These are phyloP conservation scores for Spodoptera litura DNA, from an alignment of 1,140 invertebrate genomes.

Conservation along the genomic window DNA sequence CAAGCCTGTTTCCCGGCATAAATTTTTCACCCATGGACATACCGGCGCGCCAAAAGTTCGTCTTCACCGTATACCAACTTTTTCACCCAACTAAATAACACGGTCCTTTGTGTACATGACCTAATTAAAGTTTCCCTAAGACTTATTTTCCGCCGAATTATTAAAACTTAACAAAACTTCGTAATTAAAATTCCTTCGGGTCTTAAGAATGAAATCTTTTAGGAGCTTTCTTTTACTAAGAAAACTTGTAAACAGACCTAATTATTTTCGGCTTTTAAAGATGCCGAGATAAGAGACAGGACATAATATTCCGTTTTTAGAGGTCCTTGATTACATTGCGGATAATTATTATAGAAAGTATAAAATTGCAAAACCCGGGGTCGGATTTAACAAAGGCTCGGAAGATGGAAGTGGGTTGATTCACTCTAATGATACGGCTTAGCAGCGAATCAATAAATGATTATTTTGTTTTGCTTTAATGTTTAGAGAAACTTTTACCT, in stretches of 20 bases:
- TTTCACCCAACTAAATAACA: slow-evolving; percentile 55
- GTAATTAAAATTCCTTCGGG: slow-evolving; percentile 58
- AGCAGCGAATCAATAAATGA: no score
- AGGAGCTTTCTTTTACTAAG: slow-evolving; percentile 31
- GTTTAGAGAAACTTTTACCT: no score
- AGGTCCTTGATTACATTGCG: slow-evolving; percentile 26
- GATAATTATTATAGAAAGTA: slow-evolving; percentile 25
- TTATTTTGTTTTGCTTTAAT: no score
- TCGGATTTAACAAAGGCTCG: slow-evolving; percentile 12
- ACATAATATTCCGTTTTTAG: slow-evolving; percentile 29
- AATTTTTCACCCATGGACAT: slow-evolving; percentile 23
- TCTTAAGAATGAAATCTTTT: slow-evolving; percentile 57
- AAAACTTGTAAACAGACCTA: slow-evolving; percentile 44
- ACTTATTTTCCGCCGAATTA: slow-evolving; percentile 67
- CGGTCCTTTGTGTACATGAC: slow-evolving; percentile 61
- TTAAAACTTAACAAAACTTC: slow-evolving; percentile 66
- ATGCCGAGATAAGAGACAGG: slow-evolving; percentile 23
- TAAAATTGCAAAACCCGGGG: background rate
- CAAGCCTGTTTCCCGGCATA: background rate
- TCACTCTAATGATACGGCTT: no score
- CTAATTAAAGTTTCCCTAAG: slow-evolving; percentile 69
- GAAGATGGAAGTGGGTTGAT: background rate
- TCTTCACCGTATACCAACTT: slow-evolving; percentile 6
- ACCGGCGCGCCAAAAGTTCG: background rate
- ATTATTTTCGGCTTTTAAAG: slow-evolving; percentile 33